Evolutionary conservation across 2,113 vertebrate genomes (phyloP), one percentile per base, ranked within the genome.

Genomic region (Galbula dea): DNA sequence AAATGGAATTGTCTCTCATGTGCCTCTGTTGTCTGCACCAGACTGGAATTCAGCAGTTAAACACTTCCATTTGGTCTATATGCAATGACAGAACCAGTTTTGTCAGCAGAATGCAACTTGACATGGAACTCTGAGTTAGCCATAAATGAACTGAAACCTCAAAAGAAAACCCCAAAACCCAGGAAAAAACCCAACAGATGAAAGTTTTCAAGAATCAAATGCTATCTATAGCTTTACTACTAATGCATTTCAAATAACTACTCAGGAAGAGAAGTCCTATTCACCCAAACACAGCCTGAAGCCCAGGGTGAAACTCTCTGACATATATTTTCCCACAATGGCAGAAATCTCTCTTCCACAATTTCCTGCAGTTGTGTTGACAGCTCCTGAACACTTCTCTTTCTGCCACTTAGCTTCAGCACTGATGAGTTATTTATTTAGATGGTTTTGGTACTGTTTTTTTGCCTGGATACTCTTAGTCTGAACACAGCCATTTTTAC

Each of bases 301-400:
- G 45, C 68, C 76, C 43, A 79, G 34, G 18, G 11, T 51, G 73
- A 91, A 88, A 92, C 80, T 90, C 71, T 43, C 86, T 37, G 34
- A 92, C 16, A 9, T 55, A 23, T 17, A 11, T 73, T 96, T 80
- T 79, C 87, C 90, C 95, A 91, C 95, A 79, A 94, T 20, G 84
- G 84, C 43, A 94, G 90, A 76, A 91, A 69, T 62, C 94, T 86
- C 51, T 93, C 49, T 65, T 96, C 90, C 69, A 39, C 68, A 90
- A 94, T 90, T 93, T 96, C 80, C 83, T 48, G 58, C 51, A 66
- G 36, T 73, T 89, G 41, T 91, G 76, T 41, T 86, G 62, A 16
- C 90, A 94, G 78, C 59, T 86, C 63, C 82, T 68, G 69, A 90
- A 39, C 15, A 88, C 76, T 83, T 91, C 34, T 71, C 65, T 76